Evolutionary conservation across 1,140 invertebrate species (phyloP).

Genomic region (Drosophila busckii): DNA sequence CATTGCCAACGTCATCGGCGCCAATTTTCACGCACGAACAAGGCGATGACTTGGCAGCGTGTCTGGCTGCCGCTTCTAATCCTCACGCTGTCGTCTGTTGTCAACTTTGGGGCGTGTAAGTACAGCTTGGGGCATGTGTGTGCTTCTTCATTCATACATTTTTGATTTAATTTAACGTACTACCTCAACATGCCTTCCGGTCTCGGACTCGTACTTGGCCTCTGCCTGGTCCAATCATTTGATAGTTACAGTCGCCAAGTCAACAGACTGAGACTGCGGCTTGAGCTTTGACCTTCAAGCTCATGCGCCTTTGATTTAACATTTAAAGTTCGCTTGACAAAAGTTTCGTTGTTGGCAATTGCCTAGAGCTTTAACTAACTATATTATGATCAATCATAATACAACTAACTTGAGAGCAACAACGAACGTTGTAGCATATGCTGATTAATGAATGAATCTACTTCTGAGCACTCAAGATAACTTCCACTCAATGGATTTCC

Average conservation of each 20-base stretch:
- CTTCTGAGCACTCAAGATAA: conserved; percentile 14
- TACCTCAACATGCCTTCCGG: conserved; percentile 10
- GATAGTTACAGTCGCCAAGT: too few species aligned
- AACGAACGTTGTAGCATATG: too few species aligned
- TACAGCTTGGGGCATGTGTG: conserved; percentile 40
- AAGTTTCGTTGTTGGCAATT: too few species aligned
- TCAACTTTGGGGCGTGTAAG: conserved; percentile 54
- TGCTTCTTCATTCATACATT: conserved; percentile 40
- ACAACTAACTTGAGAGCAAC: too few species aligned
- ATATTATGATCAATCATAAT: too few species aligned
- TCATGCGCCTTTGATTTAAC: too few species aligned
- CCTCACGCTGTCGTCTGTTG: conserved; percentile 22
- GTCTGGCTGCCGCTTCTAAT: conserved; percentile 16
- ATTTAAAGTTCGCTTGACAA: too few species aligned
- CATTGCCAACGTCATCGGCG: conserved; percentile 24
- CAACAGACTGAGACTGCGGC: too few species aligned
- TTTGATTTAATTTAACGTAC: conserved; percentile 68
- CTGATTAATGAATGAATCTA: too few species aligned
- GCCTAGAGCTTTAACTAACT: too few species aligned
- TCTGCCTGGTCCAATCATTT: too few species aligned
- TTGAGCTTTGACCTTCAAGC: too few species aligned
- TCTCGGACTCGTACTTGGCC: conserved; percentile 2
- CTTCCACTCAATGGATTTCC: conserved; percentile 32
- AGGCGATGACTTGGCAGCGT: conserved; percentile 47
- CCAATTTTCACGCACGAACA: conserved; percentile 45